Base-by-base conservation (phyloP, 2,113 vertebrate genomes). In the Pimephales promelas region DNA sequence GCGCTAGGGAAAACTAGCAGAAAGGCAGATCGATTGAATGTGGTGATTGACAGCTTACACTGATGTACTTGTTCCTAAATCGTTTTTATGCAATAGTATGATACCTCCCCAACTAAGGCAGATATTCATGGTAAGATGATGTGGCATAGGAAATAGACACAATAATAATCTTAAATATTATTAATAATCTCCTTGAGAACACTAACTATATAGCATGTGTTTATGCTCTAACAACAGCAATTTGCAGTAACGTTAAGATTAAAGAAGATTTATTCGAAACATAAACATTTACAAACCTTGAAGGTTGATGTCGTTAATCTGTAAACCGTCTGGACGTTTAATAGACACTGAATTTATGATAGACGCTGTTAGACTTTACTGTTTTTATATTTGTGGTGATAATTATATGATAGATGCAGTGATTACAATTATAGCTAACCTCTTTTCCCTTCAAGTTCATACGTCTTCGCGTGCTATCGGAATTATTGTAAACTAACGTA, bases 1-100 rank as follows among this genome's bases (percentile, higher is more conserved):
- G 89, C 86, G 93, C 89, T 85, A 96, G 92, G 77, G 92, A 93
- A 90, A 94, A 94, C 96, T 96, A 87, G 24, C 22, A 77, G 45
- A n/a, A 34, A 36, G 59, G 8, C 16, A 80, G 26, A 64, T 7
- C 11, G 43, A 45, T 6, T 71, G 22, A 71, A 71, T 43, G 22
- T 45, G 45, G 47, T 16, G 1, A 52, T 24, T 20, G 47, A 28
- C 72, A 74, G 11, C 45, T 73, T 22, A 16, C 24, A 16, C 2
- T 9, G 6, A 47, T 24, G 2, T 45, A 45, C 66, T 40, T 43
- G 5, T 70, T 70, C 18, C 62, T 64, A 34, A 34, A 64, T 4
- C 3, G 20, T 64, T 64, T 49, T 49, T 47, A 13, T 40, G 40
- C 8, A 40, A 40, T 40, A 10, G 9, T 40, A 49, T 10, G 18